phyloP scores from a whole-genome alignment of 2,888 invertebrate species.

The Druceiella hillmani region DNA sequence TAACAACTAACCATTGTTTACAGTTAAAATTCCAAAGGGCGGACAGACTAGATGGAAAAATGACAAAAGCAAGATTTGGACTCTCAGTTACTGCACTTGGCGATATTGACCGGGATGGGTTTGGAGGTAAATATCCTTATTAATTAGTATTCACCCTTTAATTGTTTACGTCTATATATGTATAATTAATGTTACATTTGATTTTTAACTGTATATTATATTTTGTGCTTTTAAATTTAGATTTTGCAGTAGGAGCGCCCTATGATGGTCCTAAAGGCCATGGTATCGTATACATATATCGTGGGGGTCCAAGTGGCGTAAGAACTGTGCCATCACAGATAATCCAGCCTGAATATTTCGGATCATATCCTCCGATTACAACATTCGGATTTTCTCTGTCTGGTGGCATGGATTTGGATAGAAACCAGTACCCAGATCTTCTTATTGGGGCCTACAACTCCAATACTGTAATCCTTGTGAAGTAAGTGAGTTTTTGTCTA shows the following conservation, averaged over 20 bases:
- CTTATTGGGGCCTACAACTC: constrained; percentile 91
- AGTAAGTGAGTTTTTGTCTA: constrained; percentile 41
- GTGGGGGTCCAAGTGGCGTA: constrained; percentile 80
- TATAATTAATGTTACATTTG: no score
- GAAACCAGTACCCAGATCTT: constrained; percentile 89
- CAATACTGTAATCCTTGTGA: constrained; percentile 76
- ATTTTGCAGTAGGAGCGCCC: constrained; percentile 79
- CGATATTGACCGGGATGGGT: constrained; percentile 93
- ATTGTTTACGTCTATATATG: no score
- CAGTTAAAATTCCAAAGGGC: constrained; percentile 48
- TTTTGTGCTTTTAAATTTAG: no score
- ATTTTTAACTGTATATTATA: no score
- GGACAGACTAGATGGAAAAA: constrained; percentile 70
- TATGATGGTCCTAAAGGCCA: constrained; percentile 61
- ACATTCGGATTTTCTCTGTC: constrained; percentile 93
- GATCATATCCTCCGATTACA: constrained; percentile 51
- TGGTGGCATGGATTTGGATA: constrained; percentile 93
- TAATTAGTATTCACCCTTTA: no score
- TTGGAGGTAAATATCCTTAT: constrained; percentile 62
- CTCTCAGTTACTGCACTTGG: constrained; percentile 79
- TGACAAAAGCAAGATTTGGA: constrained; percentile 85
- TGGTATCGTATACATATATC: constrained; percentile 92
- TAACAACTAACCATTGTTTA: constrained; percentile 28
- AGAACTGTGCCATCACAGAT: constrained; percentile 74
- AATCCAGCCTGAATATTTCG: constrained; percentile 67